phyloP scores from a whole-genome alignment of 2,113 vertebrate species.

The Xyrauchen texanus region DNA sequence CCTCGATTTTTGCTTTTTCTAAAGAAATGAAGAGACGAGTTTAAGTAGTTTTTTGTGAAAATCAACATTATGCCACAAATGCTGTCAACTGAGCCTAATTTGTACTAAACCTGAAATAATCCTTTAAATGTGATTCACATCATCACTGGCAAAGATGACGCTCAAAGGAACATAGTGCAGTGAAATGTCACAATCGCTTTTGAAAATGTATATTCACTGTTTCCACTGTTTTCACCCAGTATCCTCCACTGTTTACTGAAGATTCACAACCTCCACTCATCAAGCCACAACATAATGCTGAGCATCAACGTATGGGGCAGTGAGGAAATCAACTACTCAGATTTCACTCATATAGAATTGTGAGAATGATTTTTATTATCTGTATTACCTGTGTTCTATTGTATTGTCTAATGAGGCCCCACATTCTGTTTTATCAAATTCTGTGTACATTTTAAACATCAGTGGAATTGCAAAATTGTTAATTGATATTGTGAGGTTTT shows the following conservation, averaged over 20 bases:
- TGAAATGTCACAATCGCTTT: neutral
- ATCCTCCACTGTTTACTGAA: constrained; percentile 58
- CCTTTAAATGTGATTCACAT: too few relatives aligned
- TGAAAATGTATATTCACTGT: neutral
- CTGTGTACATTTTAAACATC: neutral
- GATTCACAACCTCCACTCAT: constrained; percentile 11
- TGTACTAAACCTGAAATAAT: too few relatives aligned
- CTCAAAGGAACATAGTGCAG: neutral
- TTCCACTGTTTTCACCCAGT: constrained; percentile 47
- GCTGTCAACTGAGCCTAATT: too few relatives aligned
- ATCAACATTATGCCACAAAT: too few relatives aligned
- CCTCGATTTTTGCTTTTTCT: too few relatives aligned
- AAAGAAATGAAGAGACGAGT: too few relatives aligned
- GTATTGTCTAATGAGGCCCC: neutral
- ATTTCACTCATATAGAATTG: too few relatives aligned
- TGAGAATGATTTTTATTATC: neutral
- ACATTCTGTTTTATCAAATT: neutral
- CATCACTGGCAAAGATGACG: neutral
- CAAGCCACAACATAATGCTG: constrained; percentile 9
- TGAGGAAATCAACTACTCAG: neutral
- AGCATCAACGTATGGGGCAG: neutral
- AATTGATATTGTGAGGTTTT: neutral
- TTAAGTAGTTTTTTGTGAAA: too few relatives aligned
- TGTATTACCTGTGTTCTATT: neutral
- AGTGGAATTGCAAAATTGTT: neutral